Conservation (phyloP, 2,797 vertebrate genomes). For the Sebastes steindachneri region DNA sequence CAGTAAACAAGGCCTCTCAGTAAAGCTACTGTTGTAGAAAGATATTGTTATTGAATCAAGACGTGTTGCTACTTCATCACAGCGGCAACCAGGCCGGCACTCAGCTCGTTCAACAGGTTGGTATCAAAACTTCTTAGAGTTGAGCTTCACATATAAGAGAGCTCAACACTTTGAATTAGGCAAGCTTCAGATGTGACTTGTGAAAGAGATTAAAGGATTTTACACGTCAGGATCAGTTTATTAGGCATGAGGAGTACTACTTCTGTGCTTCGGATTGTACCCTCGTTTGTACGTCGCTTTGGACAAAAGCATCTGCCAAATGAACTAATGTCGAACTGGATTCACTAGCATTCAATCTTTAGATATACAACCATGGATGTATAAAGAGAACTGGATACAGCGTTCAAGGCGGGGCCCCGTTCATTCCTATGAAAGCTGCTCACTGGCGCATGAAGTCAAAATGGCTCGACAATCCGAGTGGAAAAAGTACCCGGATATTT, state of each 20-base stretch:
- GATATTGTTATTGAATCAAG: slow-evolving; percentile 9
- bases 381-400: too few relatives aligned
- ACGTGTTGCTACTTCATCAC: slow-evolving; percentile 27
- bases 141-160: not conserved
- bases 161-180: not conserved
- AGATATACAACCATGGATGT: too few relatives aligned
- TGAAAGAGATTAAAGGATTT: not conserved
- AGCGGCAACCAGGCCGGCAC: not conserved
- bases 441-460: too few relatives aligned
- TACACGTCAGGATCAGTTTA: not conserved
- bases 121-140: not conserved
- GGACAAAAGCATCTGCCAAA: too few relatives aligned
- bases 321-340: too few relatives aligned
- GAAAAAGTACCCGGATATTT: too few relatives aligned
- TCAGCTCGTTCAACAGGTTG: not conserved
- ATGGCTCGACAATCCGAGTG: too few relatives aligned
- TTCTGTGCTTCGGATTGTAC: not conserved
- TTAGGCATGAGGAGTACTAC: not conserved
- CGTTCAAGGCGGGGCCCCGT: too few relatives aligned
- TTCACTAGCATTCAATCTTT: too few relatives aligned
- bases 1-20: slow-evolving; percentile 51
- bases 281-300: not conserved
- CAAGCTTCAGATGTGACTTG: not conserved
- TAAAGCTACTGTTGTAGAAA: slow-evolving; percentile 26
- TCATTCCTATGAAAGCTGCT: too few relatives aligned